Base-by-base conservation (phyloP, 1,140 invertebrate species). In the Drosophila micromelanica region DNA sequence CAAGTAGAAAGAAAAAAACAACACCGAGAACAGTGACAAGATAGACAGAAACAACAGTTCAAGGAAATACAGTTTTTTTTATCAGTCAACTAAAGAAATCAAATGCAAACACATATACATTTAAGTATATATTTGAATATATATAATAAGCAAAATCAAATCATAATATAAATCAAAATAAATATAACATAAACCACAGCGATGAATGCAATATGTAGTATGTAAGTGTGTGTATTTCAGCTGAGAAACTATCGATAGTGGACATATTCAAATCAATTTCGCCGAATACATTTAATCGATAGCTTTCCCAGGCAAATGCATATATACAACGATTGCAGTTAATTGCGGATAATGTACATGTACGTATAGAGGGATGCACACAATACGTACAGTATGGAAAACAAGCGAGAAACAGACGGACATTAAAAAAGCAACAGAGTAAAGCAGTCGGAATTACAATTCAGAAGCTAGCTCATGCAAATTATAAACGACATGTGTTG, bases 1-100 rank as follows among this genome's bases (percentile, higher is more conserved):
- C 23, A 52, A 70, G 48, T 69, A 80, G 67, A 81, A 86, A 85
- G 69, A 85, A 67, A 84, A 81, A 54, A 89, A 74, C 76, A 90
- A 80, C 76, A 76, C 73, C 74, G 54, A 89, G 23, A 79, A 87
- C 81, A 85, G 70, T 87, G 78, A 89, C 76, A 89, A 79, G 61
- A 77, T 56, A 69, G 73, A 76, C 61, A 70, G 48, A 73, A 68
- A 89, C 54, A 69, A 68, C 61, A 89, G 51, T 82, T 62, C 61
- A 76, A 54, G 23, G n/a, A 56, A 74, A 38, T 71, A 73, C 35
- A 65, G 30, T 38, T 54, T 23, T 63, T 67, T 51, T 42, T 35
- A 62, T 84, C 48, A 68, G 43, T 68, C 55, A 78, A 64, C 23
- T 46, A n/a, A 57, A 75, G 61, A 46, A 37, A 57, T 48, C 42